A percentile compares a stretch with the other conserved stretches of the same genome.
Evolutionary conservation across 1,140 invertebrate genomes (phyloP).

Genomic region (Drosophila santomea): DNA sequence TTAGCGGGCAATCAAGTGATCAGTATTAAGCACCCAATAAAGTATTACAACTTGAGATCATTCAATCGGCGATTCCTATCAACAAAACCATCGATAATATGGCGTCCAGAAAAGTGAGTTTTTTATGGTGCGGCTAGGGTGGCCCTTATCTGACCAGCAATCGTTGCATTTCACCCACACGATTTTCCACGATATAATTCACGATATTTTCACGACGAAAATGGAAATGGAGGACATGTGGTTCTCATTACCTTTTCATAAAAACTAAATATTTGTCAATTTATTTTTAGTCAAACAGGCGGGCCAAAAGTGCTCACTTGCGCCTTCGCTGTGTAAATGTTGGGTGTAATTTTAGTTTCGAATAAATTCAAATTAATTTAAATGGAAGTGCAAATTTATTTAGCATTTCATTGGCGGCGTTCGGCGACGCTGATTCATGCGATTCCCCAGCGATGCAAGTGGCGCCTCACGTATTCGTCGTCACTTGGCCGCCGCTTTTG

Average conservation of each 20-base stretch:
- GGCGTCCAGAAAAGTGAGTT: slow-evolving; percentile 73
- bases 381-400: slow-evolving; percentile 82
- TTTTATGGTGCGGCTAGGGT: not conserved
- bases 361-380: slow-evolving; percentile 82
- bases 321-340: slow-evolving; percentile 43
- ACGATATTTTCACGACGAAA: slow-evolving; percentile 22
- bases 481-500: slow-evolving; percentile 49
- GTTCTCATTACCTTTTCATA: slow-evolving; percentile 78
- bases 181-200: slow-evolving; percentile 42
- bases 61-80: slow-evolving; percentile 17
- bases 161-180: slow-evolving; percentile 15
- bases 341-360: slow-evolving; percentile 72
- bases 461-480: slow-evolving; percentile 68
- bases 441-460: slow-evolving; percentile 50
- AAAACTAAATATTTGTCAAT: slow-evolving; percentile 72
- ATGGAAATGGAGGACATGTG: slow-evolving; percentile 78
- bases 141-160: slow-evolving; percentile 7
- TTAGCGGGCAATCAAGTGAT: slow-evolving; percentile 59
- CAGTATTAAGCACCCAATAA: slow-evolving; percentile 47
- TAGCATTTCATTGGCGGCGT: slow-evolving; percentile 72
- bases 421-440: slow-evolving; percentile 55
- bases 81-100: slow-evolving; percentile 41
- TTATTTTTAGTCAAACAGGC: slow-evolving; percentile 65
- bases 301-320: slow-evolving; percentile 37
- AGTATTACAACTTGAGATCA: slow-evolving; percentile 55